Conservation (phyloP, 2,888 invertebrate genomes). For the Chymomyza amoena region DNA sequence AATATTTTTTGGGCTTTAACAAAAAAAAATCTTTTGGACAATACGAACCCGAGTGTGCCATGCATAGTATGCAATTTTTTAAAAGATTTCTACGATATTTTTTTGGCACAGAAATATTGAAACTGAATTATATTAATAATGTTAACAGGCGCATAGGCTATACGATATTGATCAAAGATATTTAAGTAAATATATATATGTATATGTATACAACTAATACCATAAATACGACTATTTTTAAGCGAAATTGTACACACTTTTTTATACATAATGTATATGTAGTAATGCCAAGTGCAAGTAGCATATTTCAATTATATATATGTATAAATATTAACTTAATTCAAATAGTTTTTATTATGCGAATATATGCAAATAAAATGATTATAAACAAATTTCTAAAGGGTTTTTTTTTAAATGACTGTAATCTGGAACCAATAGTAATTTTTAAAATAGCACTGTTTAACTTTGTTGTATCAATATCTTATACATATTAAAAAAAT, state of each 20-base stretch:
- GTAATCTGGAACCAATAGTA: no score
- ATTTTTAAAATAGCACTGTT: no score
- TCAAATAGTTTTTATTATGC: constrained; percentile 32
- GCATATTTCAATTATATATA: background rate
- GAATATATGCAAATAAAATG: constrained; percentile 50
- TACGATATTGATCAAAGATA: constrained; percentile 65
- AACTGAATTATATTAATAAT: constrained; percentile 36
- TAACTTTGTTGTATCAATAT: no score
- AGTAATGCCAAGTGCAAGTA: background rate
- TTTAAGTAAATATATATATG: constrained; percentile 41
- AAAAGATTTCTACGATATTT: constrained; percentile 61
- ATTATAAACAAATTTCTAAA: constrained; percentile 11
- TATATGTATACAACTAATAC: background rate
- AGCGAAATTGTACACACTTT: background rate
- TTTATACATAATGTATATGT: constrained; percentile 18
- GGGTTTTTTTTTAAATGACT: background rate
- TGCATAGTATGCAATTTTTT: constrained; percentile 66
- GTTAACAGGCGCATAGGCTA: constrained; percentile 49
- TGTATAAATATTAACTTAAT: background rate
- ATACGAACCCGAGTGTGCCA: constrained; percentile 66
- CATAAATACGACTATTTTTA: background rate
- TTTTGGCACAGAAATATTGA: constrained; percentile 55
- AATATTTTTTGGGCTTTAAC: background rate
- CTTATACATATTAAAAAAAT: no score
- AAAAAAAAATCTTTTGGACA: constrained; percentile 25